Base-by-base conservation (phyloP, 2,113 vertebrate genomes). In the Paraplagusia blochii region DNA sequence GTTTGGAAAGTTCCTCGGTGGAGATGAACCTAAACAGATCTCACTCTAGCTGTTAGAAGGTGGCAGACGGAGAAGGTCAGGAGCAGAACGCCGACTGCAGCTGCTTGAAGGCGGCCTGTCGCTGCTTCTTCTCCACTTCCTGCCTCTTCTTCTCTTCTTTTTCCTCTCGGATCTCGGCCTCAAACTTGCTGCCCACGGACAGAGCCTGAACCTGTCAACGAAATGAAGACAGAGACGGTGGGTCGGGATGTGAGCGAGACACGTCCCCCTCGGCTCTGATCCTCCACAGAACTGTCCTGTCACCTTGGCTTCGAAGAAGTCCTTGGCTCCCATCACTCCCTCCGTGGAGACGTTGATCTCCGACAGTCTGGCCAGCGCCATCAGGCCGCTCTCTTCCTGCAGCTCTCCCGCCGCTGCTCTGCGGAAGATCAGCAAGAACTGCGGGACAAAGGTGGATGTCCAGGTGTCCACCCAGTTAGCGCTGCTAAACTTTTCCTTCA, bases 291-390 rank as follows among this genome's bases (percentile, higher is more conserved):
- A 66, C 10, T 42, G 13, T 49, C 29, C 16, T 43, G 77, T 61
- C 85, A 98, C 95, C 95, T 98, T 98, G 43, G 96, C 96, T 83
- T 98, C 96, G 68, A 98, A 98, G 87, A 98, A 98, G 77, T 93
- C 88, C 74, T 94, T 94, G 70, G 96, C 95, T 58, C 96, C 95
- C 87, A 89, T 93, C 62, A 98, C 95, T 0, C 96, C 96, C 69
- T 98, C 93, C 5, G 90, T 90, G 49, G 94, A 92, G 0, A 98
- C 96, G 6, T 96, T 83, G 1, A 98, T 97, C 88, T 98, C 96
- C 0, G 95, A 97, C 18, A 98, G 92, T 65, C 95, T 92, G 0
- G 95, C 95, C 22, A 98, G 88, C 5, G 93, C 93, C 93, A 95
- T 76, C 49, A 98, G 89, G 18, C 94, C 95, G 0, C 95, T 96